Evolutionary conservation across 2,888 invertebrate genomes (phyloP).

Genomic region (Spisula subtruncata): DNA sequence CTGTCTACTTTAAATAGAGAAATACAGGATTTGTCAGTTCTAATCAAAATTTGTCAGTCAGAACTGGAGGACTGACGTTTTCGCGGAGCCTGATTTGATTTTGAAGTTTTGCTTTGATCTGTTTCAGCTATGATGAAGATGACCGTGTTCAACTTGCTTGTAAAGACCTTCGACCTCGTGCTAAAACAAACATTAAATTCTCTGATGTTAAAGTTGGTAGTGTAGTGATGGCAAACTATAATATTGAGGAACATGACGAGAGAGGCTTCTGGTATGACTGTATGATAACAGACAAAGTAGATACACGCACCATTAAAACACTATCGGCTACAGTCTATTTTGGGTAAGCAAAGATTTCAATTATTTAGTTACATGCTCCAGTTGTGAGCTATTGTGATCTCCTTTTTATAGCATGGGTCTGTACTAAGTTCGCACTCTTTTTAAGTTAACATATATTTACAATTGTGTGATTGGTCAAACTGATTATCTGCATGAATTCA

Average conservation of each 20-base stretch:
- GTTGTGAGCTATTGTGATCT: too few relatives aligned
- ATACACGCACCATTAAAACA: conserved; percentile 84
- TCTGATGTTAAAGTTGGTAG: conserved; percentile 90
- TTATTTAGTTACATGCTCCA: too few relatives aligned
- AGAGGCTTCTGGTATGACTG: conserved; percentile 92
- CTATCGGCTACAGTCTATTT: conserved; percentile 86
- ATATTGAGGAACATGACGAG: conserved; percentile 91
- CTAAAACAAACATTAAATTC: conserved; percentile 89
- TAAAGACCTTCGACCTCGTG: conserved; percentile 91
- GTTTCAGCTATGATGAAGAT: conserved; percentile 84
- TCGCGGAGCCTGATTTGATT: too few relatives aligned
- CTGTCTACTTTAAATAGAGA: too few relatives aligned
- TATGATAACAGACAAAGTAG: conserved; percentile 83
- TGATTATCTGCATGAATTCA: too few relatives aligned
- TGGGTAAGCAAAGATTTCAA: conserved; percentile 83
- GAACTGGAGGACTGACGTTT: too few relatives aligned
- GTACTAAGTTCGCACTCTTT: too few relatives aligned
- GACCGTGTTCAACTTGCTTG: conserved; percentile 79
- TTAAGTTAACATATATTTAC: too few relatives aligned
- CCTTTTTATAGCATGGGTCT: too few relatives aligned
- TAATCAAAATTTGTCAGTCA: too few relatives aligned
- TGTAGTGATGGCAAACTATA: conserved; percentile 92
- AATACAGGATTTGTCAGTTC: too few relatives aligned
- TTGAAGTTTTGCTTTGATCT: neutral
- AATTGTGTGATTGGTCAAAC: too few relatives aligned